phyloP scores from a whole-genome alignment of 2,888 invertebrate species.

The Molorchus minor region DNA sequence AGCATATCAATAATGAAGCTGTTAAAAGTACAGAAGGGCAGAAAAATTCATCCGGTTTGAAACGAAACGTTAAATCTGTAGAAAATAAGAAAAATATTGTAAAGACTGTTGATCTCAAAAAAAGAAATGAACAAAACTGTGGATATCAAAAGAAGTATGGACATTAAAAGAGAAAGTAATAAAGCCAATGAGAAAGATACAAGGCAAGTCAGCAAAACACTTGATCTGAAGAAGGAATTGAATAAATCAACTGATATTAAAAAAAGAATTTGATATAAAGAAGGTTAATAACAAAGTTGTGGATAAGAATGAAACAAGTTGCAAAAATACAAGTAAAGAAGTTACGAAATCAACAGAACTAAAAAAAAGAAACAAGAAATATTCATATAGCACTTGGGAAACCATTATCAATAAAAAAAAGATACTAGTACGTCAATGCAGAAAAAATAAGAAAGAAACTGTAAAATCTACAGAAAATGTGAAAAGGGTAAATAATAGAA shows the following conservation, averaged over 20 bases:
- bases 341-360: slow-evolving; percentile 28
- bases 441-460: slow-evolving; percentile 29
- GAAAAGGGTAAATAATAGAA: slow-evolving; percentile 33
- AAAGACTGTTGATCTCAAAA: slow-evolving; percentile 12
- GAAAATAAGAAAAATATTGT: slow-evolving; percentile 12
- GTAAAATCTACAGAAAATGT: slow-evolving; percentile 29
- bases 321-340: slow-evolving; percentile 11
- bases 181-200: slow-evolving; percentile 33
- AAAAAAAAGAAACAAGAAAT: slow-evolving; percentile 34
- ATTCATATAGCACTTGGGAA: slow-evolving; percentile 24
- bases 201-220: slow-evolving; percentile 39
- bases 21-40: background rate
- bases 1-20: slow-evolving; percentile 12
- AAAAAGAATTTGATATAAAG: slow-evolving; percentile 48
- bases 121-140: slow-evolving; percentile 11
- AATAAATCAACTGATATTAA: slow-evolving; percentile 48
- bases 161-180: slow-evolving; percentile 38
- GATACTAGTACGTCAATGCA: slow-evolving; percentile 24
- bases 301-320: slow-evolving; percentile 31
- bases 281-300: slow-evolving; percentile 26
- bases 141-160: slow-evolving; percentile 42
- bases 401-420: slow-evolving; percentile 23
- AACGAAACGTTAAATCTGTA: slow-evolving; percentile 27
- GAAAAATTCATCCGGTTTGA: slow-evolving; percentile 1
- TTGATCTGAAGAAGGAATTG: slow-evolving; percentile 50